phyloP scores from a whole-genome alignment of 1,140 invertebrate genomes.

The Homalodisca vitripennis region DNA sequence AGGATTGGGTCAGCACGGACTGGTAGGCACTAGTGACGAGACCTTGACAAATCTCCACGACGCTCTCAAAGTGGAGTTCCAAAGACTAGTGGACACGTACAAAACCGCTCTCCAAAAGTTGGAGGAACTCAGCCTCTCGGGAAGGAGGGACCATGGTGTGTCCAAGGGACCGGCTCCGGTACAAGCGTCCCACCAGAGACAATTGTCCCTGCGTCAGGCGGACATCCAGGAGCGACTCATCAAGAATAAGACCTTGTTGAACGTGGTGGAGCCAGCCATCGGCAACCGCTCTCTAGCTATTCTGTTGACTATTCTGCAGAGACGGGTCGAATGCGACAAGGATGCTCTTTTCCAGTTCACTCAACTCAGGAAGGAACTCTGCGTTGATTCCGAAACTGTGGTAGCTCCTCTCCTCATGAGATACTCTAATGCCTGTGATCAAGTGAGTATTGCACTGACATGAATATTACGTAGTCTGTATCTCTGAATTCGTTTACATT shows the following conservation, averaged over 20 bases:
- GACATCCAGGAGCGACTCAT: slow-evolving; percentile 86
- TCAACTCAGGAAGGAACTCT: slow-evolving; percentile 63
- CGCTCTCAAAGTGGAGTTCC: slow-evolving; percentile 64
- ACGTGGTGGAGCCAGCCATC: slow-evolving; percentile 71
- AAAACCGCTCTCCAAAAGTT: slow-evolving; percentile 84
- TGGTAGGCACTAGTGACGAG: slow-evolving; percentile 64
- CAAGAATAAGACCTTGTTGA: slow-evolving; percentile 87
- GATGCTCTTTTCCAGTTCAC: slow-evolving; percentile 68
- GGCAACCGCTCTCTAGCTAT: slow-evolving; percentile 57
- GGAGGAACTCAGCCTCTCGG: slow-evolving; percentile 68
- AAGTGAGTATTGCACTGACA: too few species aligned
- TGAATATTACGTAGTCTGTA: too few species aligned
- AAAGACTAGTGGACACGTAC: slow-evolving; percentile 79
- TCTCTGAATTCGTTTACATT: too few species aligned
- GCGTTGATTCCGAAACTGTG: slow-evolving; percentile 53
- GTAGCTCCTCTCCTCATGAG: slow-evolving; percentile 79
- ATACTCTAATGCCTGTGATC: slow-evolving; percentile 77
- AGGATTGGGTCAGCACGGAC: slow-evolving; percentile 82
- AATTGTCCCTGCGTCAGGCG: slow-evolving; percentile 75
- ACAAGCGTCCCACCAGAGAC: slow-evolving; percentile 83
- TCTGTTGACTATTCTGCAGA: slow-evolving; percentile 57
- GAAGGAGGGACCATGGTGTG: slow-evolving; percentile 45
- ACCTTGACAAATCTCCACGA: slow-evolving; percentile 58
- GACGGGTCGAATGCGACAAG: slow-evolving; percentile 68
- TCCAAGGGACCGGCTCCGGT: slow-evolving; percentile 77